phyloP scores from a whole-genome alignment of 2,113 vertebrate species.

The Azemiops feae region DNA sequence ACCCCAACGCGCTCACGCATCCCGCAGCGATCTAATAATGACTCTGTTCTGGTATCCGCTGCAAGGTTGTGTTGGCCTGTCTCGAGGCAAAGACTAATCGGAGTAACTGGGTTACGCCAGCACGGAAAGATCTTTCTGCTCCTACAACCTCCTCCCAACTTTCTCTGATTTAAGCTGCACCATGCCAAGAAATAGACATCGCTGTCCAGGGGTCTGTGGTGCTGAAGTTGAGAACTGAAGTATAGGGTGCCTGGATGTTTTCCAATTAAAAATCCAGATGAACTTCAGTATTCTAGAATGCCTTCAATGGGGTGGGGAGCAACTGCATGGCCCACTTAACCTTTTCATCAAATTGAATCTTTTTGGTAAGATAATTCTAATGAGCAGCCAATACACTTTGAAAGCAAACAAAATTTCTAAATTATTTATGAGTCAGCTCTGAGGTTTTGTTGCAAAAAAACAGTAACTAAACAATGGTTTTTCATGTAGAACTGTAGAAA shows the following conservation, averaged over 20 bases:
- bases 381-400: neutral
- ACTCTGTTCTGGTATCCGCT: neutral
- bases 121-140: neutral
- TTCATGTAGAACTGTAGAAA: neutral
- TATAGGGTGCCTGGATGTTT: neutral
- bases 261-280: neutral
- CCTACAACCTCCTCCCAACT: neutral
- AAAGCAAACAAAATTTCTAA: neutral
- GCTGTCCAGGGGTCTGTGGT: slow-evolving; percentile 25
- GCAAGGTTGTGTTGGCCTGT: neutral
- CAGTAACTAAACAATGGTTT: neutral
- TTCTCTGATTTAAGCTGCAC: neutral
- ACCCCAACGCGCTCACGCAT: neutral
- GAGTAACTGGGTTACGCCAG: neutral
- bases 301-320: neutral
- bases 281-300: neutral
- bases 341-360: neutral
- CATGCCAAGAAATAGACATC: neutral
- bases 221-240: neutral
- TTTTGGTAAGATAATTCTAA: neutral
- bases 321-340: neutral
- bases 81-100: neutral
- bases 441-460: neutral
- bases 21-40: neutral
- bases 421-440: neutral